Base-by-base conservation (phyloP, 1,140 invertebrate genomes). In the Penaeus indicus region DNA sequence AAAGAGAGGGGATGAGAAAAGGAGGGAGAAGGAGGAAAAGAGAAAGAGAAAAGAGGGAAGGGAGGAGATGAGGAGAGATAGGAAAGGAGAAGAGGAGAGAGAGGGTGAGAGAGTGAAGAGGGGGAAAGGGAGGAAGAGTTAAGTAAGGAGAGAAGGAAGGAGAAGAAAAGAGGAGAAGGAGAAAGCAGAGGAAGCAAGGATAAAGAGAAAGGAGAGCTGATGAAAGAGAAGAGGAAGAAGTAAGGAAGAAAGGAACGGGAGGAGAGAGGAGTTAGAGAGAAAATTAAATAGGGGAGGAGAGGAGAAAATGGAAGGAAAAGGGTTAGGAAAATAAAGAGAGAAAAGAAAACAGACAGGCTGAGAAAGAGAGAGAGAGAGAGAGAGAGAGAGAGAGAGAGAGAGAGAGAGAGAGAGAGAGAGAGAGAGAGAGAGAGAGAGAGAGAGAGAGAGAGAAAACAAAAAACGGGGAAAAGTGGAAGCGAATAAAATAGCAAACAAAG, bases 41-140 rank as follows among this genome's bases (percentile, higher is more conserved):
- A 64, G 63, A 64, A 64, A n/a, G 16, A n/a, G n/a, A 64, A n/a
- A 64, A n/a, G n/a, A 64, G 63, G n/a, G 63, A 64, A 64, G 63
- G n/a, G 63, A 64, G n/a, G 63, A 64, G 63, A 64, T 18, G 63
- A 64, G 63, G n/a, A 64, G 63, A 64, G 63, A 64, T 18, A n/a
- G n/a, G 63, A 64, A 64, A n/a, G n/a, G 63, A 64, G n/a, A n/a
- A 64, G 63, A 64, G n/a, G 63, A 64, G 63, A 64, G n/a, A n/a
- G n/a, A n/a, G n/a, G n/a, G 63, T 18, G 63, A 64, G n/a, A n/a
- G n/a, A n/a, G n/a, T 18, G 63, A 64, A n/a, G n/a, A 64, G 63
- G n/a, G 63, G n/a, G n/a, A n/a, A 64, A n/a, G n/a, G n/a, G 63
- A 64, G 63, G n/a, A 64, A n/a, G n/a, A n/a, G n/a, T 18, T 16